These are phyloP conservation scores for Polymixis lichenea DNA, from an alignment of 2,888 invertebrate species.

Conservation along the genomic window DNA sequence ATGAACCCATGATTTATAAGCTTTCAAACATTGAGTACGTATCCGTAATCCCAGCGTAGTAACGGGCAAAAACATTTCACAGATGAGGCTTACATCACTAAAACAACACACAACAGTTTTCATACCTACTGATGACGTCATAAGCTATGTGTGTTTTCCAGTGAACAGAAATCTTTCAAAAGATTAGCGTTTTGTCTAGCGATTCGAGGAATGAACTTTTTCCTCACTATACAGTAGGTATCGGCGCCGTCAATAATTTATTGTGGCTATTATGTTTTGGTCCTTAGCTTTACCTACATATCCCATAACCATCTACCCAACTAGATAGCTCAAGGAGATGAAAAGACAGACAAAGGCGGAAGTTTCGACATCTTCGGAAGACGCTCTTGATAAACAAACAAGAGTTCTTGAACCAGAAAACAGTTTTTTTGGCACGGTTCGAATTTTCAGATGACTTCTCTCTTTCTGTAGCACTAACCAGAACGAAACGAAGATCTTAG, in stretches of 20 bases:
- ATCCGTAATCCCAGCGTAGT: slow-evolving; percentile 32
- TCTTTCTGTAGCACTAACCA: too few relatives aligned
- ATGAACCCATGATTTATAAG: slow-evolving; percentile 27
- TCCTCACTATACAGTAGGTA: background rate
- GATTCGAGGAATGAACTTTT: background rate
- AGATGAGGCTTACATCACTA: slow-evolving; percentile 51
- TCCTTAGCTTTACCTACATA: background rate
- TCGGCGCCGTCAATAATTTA: too few relatives aligned
- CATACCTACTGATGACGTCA: slow-evolving; percentile 42
- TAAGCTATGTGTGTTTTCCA: slow-evolving; percentile 11
- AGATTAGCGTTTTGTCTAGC: background rate
- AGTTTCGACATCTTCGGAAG: background rate
- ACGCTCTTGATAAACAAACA: background rate
- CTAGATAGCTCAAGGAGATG: background rate
- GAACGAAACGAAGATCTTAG: too few relatives aligned
- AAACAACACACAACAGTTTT: slow-evolving; percentile 28
- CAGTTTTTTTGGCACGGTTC: too few relatives aligned
- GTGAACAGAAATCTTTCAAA: background rate
- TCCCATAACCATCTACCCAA: background rate
- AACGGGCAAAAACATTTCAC: slow-evolving; percentile 39
- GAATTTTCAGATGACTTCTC: too few relatives aligned
- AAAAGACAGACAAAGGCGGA: background rate
- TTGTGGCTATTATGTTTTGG: background rate
- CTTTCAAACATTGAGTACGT: slow-evolving; percentile 48
- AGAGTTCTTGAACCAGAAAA: too few relatives aligned